Base-by-base conservation (phyloP, 2,113 vertebrate species). In the Heterotis niloticus region DNA sequence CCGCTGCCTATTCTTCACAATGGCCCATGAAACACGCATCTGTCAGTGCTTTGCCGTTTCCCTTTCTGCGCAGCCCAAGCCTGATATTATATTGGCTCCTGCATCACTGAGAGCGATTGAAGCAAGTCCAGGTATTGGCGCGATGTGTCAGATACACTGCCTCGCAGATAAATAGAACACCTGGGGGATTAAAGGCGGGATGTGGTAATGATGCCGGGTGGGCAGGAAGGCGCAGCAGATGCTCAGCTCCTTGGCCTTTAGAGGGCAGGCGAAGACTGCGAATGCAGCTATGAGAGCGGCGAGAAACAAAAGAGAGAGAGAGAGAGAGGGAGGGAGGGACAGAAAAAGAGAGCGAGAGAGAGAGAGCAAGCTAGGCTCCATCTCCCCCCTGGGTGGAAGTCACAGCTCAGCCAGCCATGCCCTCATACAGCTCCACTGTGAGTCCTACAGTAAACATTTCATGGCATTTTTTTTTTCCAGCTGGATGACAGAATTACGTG, bases 221-320 rank as follows among this genome's bases (percentile, higher is more conserved):
- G 84, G 70, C 1, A 14, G 1, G 51, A 12, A 52, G 59, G 60
- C 83, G 67, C 81, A 82, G 17, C 64, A 90, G 82, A 76, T 82
- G 86, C 82, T 82, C 80, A 88, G 91, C 89, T 80, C 90, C 89
- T 89, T 92, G 87, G 94, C 96, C 97, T 96, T 96, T 96, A 99
- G 96, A 96, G 96, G 97, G 97, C 96, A 98, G 96, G 89, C 96
- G 89, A 96, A 95, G 93, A 95, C 94, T 94, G 92, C 93, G 93
- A 96, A 96, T 95, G 92, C 88, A 90, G 87, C 86, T 65, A 80
- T 23, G 11, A 71, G 85, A 82, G 84, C 13, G 23, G 23, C 14
- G 28, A 52, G 23, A 77, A 64, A 77, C 64, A 52, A 66, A 51
- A 67, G 29, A 54, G 26, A 24, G 23, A 14, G 28, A 18, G 28